phyloP scores from a whole-genome alignment of 2,113 vertebrate genomes.

The Albula goreensis region DNA sequence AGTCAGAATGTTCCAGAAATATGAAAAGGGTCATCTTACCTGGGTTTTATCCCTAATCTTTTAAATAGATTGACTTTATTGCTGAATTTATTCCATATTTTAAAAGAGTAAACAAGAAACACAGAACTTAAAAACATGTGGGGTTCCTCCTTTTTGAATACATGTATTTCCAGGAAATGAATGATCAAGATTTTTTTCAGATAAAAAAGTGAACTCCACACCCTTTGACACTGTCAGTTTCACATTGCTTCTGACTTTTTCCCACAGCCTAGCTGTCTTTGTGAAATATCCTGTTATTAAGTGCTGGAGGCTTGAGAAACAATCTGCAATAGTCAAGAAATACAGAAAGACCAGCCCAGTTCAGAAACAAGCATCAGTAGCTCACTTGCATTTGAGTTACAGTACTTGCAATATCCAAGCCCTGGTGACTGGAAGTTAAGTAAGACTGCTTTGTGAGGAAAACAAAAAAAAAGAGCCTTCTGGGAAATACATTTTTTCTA shows the following conservation, averaged over 20 bases:
- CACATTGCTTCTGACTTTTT: neutral
- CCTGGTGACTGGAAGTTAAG: neutral
- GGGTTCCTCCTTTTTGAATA: neutral
- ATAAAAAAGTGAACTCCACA: neutral
- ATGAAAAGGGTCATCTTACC: neutral
- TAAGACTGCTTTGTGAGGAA: too few species aligned
- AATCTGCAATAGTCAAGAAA: neutral
- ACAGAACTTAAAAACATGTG: neutral
- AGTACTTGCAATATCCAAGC: neutral
- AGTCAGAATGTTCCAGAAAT: neutral
- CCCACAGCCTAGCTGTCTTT: neutral
- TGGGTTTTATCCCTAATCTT: neutral
- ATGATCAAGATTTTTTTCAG: neutral
- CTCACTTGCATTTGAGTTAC: neutral
- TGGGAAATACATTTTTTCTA: neutral
- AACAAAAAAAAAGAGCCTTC: neutral
- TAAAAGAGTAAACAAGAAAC: neutral
- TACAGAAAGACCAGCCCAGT: neutral
- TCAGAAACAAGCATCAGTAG: neutral
- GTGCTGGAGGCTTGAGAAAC: neutral
- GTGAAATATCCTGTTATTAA: constrained; percentile 1
- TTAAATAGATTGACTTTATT: neutral
- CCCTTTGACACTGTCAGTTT: neutral
- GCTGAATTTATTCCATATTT: neutral
- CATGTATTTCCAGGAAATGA: neutral